A percentile compares a stretch with the other conserved stretches of the same genome.
phyloP scores from a whole-genome alignment of 2,113 vertebrate species.

The Furnarius figulus region DNA sequence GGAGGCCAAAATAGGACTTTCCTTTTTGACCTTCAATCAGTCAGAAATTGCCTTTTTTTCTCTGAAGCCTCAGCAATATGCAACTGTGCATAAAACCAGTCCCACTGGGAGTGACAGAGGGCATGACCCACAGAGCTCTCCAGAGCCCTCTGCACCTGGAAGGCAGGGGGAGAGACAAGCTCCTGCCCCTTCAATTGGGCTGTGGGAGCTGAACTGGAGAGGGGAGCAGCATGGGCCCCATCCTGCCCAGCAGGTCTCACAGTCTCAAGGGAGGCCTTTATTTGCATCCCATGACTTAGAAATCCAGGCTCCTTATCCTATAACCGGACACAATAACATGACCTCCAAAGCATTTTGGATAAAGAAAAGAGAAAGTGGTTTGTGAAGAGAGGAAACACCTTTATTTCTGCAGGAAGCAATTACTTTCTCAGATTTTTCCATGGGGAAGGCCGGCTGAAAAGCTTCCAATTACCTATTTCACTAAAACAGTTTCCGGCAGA shows the following conservation, averaged over 20 bases:
- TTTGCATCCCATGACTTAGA: constrained; percentile 4
- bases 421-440: constrained; percentile 55
- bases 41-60: not conserved
- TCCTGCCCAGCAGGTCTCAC: not conserved
- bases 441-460: constrained; percentile 43
- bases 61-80: not conserved
- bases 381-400: constrained; percentile 61
- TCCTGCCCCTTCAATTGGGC: not conserved
- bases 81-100: not conserved
- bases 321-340: constrained; percentile 59
- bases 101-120: not conserved
- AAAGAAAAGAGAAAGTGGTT: constrained; percentile 57
- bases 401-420: constrained; percentile 68
- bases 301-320: constrained; percentile 13
- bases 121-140: not conserved
- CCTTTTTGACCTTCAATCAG: not conserved
- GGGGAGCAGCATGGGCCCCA: not conserved
- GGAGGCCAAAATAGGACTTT: not conserved
- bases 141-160: not conserved
- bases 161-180: not conserved
- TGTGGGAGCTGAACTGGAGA: not conserved
- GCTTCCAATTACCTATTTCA: constrained; percentile 54
- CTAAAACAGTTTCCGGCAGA: not conserved
- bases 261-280: not conserved
- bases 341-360: constrained; percentile 52